These are phyloP conservation scores for Phrynosoma blainvillii DNA, from an alignment of 2,113 vertebrate species.

Conservation along the genomic window DNA sequence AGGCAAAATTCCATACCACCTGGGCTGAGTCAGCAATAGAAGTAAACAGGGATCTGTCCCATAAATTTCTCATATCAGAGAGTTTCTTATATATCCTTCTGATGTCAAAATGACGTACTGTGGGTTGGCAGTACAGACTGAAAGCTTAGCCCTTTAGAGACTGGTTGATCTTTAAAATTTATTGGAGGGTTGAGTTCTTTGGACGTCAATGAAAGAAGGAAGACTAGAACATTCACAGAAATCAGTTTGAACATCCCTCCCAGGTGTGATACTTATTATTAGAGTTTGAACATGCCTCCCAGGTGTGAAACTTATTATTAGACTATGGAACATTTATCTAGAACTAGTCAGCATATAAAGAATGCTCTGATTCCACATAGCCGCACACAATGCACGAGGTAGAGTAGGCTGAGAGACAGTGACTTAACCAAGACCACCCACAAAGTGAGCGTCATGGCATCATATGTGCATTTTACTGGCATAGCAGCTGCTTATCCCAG, in stretches of 20 bases:
- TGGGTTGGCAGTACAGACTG: neutral
- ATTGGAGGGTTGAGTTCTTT: neutral
- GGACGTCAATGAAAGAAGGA: neutral
- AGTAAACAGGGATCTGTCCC: constrained; percentile 32
- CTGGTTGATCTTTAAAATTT: neutral
- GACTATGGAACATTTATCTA: neutral
- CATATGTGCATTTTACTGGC: neutral
- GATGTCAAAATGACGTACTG: neutral
- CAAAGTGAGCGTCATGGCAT: neutral
- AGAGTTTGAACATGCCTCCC: neutral
- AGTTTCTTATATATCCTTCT: neutral
- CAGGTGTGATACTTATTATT: neutral
- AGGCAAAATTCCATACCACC: constrained; percentile 32
- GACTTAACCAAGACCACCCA: constrained; percentile 18
- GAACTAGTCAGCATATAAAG: neutral
- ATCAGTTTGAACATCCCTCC: constrained; percentile 2
- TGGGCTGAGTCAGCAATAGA: constrained; percentile 36
- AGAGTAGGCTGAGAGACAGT: neutral
- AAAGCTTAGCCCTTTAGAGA: neutral
- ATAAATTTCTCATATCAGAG: constrained; percentile 22
- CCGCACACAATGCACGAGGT: neutral
- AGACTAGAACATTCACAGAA: neutral
- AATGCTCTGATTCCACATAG: neutral
- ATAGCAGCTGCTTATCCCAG: neutral
- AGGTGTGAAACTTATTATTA: neutral